These are phyloP conservation scores for Parus major DNA, from an alignment of 2,113 vertebrate species.

Conservation along the genomic window DNA sequence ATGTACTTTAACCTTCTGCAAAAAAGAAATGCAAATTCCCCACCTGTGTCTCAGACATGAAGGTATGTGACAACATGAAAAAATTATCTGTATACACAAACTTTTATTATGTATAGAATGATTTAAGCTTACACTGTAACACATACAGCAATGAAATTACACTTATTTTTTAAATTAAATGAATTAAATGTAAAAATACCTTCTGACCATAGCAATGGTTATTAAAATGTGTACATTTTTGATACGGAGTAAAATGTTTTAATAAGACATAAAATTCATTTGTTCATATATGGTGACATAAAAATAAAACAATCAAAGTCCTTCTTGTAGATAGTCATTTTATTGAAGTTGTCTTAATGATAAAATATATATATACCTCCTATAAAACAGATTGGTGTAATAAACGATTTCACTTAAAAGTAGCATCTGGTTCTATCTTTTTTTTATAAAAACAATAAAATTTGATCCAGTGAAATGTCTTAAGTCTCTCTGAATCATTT, in stretches of 20 bases:
- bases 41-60: constrained; percentile 37
- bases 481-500: constrained; percentile 54
- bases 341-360: constrained; percentile 69
- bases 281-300: constrained; percentile 67
- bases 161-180: constrained; percentile 75
- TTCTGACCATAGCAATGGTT: constrained; percentile 64
- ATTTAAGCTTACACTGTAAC: constrained; percentile 64
- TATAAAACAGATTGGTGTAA: constrained; percentile 73
- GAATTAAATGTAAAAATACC: constrained; percentile 70
- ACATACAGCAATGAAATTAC: constrained; percentile 51
- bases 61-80: constrained; percentile 62
- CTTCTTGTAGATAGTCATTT: constrained; percentile 78
- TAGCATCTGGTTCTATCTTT: constrained; percentile 72
- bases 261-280: constrained; percentile 63
- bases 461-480: constrained; percentile 67
- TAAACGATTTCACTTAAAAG: constrained; percentile 75
- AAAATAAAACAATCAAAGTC: constrained; percentile 73
- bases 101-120: constrained; percentile 55
- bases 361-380: constrained; percentile 71
- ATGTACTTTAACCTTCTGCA: constrained; percentile 52
- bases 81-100: constrained; percentile 52
- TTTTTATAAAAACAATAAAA: constrained; percentile 70
- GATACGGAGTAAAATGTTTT: constrained; percentile 73
- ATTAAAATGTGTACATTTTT: constrained; percentile 73
- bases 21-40: constrained; percentile 42